Evolutionary conservation across 2,888 invertebrate genomes (phyloP).

Genomic region (Philopedon plagiatum): DNA sequence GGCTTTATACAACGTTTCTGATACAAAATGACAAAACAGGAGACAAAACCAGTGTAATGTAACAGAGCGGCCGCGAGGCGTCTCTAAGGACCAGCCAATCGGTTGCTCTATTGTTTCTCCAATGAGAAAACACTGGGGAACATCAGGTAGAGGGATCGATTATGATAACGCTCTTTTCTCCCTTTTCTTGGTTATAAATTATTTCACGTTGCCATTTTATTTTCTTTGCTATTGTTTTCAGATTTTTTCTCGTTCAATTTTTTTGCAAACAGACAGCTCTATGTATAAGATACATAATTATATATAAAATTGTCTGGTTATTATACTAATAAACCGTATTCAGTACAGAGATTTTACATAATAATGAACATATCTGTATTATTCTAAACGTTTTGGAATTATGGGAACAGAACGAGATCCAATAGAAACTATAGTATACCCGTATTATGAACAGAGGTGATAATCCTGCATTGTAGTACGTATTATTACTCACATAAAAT

Average conservation of each 20-base stretch:
- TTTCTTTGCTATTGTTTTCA: background rate
- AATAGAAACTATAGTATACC: too few relatives aligned
- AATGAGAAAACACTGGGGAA: slow-evolving; percentile 64
- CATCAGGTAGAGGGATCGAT: slow-evolving; percentile 44
- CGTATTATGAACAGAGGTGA: too few relatives aligned
- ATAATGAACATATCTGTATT: too few relatives aligned
- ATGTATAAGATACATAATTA: too few relatives aligned
- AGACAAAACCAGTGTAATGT: slow-evolving; percentile 68
- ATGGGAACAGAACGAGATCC: too few relatives aligned
- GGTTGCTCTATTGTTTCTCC: slow-evolving; percentile 66
- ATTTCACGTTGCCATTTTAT: slow-evolving; percentile 1
- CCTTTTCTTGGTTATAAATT: slow-evolving; percentile 11
- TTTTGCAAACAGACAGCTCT: too few relatives aligned
- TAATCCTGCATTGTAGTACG: too few relatives aligned
- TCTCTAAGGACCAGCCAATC: slow-evolving; percentile 62
- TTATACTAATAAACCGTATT: too few relatives aligned
- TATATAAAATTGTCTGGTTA: too few relatives aligned
- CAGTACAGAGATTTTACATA: too few relatives aligned
- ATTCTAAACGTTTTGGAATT: too few relatives aligned
- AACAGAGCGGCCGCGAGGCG: slow-evolving; percentile 61
- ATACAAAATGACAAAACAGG: slow-evolving; percentile 69
- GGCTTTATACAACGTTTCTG: slow-evolving; percentile 67
- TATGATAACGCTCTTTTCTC: slow-evolving; percentile 20
- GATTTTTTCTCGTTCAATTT: background rate
- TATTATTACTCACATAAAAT: too few relatives aligned